Evolutionary conservation across 2,797 vertebrate species (phyloP).

Genomic region (Esox masquinongy): DNA sequence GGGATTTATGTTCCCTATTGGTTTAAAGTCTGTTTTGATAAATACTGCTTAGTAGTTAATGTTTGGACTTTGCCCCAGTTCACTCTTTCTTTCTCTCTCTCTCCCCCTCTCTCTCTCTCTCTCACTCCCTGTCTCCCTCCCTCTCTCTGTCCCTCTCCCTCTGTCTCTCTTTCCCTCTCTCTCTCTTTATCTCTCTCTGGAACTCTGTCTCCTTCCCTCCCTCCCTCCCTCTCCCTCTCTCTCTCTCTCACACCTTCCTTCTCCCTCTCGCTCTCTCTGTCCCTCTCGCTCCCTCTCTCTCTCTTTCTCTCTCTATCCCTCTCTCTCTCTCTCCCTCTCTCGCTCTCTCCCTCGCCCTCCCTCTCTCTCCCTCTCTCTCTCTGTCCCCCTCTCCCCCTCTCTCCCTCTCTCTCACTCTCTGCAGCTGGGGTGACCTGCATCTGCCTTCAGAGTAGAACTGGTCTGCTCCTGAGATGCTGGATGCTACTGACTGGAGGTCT

Average conservation of each 20-base stretch:
- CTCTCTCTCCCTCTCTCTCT: too few species aligned
- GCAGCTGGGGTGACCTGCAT: too few species aligned
- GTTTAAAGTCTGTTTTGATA: too few species aligned
- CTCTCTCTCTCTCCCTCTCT: too few species aligned
- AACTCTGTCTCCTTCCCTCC: neutral
- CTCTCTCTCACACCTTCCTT: neutral
- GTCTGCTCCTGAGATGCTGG: too few species aligned
- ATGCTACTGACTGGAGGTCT: too few species aligned
- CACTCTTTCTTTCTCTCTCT: neutral
- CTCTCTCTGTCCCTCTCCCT: slow-evolving; percentile 1
- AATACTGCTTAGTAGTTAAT: too few species aligned
- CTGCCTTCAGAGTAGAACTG: too few species aligned
- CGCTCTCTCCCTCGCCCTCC: neutral
- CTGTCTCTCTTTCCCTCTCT: neutral
- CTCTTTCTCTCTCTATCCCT: too few species aligned
- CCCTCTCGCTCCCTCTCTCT: neutral
- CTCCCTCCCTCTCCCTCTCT: neutral
- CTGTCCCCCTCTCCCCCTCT: too few species aligned
- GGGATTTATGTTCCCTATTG: too few species aligned
- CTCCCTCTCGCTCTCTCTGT: neutral
- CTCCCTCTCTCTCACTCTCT: too few species aligned
- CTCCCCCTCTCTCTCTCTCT: neutral
- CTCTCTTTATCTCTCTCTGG: neutral
- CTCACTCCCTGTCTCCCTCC: neutral
- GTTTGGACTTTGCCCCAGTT: neutral